phyloP scores from a whole-genome alignment of 2,113 vertebrate species.

The Tachysurus fulvidraco region DNA sequence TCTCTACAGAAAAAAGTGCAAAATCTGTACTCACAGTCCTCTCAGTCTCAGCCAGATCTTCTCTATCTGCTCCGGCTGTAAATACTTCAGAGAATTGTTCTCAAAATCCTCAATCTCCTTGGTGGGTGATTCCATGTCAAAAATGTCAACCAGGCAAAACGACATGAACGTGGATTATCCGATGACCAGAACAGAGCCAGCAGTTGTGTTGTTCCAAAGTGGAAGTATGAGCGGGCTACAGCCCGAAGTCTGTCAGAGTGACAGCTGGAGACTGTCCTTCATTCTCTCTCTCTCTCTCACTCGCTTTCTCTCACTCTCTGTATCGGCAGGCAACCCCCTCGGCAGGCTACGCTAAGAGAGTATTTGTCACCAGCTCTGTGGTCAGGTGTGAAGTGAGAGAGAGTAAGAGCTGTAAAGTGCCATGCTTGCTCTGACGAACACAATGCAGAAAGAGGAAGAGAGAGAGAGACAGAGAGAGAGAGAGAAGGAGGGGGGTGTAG shows the following conservation, averaged over 20 bases:
- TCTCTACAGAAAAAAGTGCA: conserved; percentile 14
- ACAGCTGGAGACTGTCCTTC: conserved; percentile 58
- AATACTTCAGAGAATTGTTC: conserved; percentile 89
- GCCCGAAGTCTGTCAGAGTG: conserved; percentile 55
- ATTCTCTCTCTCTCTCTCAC: conserved; percentile 33
- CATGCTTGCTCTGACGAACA: conserved; percentile 35
- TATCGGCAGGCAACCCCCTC: conserved; percentile 20
- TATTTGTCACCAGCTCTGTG: conserved; percentile 45
- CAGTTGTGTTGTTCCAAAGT: conserved; percentile 25
- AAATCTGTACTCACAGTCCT: conserved; percentile 82
- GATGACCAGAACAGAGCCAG: conserved; percentile 9
- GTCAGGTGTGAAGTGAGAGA: conserved; percentile 54
- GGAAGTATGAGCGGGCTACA: conserved; percentile 40
- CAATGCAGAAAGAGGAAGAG: conserved; percentile 14
- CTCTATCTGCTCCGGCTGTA: conserved; percentile 90
- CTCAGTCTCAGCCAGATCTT: conserved; percentile 92
- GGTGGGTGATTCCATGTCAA: conserved; percentile 86
- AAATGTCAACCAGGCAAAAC: conserved; percentile 56
- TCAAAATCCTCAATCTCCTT: conserved; percentile 95
- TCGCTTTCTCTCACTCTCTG: conserved; percentile 30
- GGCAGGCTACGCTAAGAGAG: conserved; percentile 1
- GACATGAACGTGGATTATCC: conserved; percentile 56
- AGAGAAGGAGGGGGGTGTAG: background rate
- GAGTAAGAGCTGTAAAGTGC: conserved; percentile 32
- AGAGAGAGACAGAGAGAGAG: background rate